A percentile compares a stretch with the other conserved stretches of the same genome.
Conservation (phyloP, 2,113 vertebrate species). For the Scytalopus superciliaris region DNA sequence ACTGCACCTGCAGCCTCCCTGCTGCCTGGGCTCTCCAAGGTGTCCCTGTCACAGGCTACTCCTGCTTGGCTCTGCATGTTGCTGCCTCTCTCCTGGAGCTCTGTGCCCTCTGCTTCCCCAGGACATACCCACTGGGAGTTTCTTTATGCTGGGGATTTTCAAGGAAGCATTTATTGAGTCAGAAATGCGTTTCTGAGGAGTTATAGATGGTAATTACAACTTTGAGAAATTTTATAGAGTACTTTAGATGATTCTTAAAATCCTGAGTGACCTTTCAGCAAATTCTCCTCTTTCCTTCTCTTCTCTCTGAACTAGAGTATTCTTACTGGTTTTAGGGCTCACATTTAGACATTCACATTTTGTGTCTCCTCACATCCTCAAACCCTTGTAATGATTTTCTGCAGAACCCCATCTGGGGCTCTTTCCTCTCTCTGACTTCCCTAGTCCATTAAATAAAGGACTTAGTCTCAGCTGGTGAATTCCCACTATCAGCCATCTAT, state of each 20-base stretch:
- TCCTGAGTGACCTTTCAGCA: neutral
- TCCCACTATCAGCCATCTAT: neutral
- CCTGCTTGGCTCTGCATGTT: slow-evolving; percentile 43
- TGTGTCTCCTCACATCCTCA: neutral
- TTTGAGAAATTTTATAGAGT: neutral
- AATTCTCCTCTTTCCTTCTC: neutral
- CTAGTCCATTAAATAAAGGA: neutral
- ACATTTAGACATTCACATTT: neutral
- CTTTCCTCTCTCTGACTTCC: neutral
- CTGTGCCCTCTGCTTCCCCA: neutral
- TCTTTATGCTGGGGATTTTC: neutral
- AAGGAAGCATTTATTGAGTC: neutral
- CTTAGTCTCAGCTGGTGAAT: neutral
- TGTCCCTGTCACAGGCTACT: neutral
- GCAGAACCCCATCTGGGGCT: neutral
- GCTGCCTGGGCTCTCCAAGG: neutral
- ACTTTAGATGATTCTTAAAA: neutral
- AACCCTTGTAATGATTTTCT: neutral
- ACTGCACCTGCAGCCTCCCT: neutral
- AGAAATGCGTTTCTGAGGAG: neutral
- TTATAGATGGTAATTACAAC: neutral
- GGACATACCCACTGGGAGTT: neutral
- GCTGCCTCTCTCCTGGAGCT: neutral
- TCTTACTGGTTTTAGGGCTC: neutral
- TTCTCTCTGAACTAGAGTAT: neutral